Evolutionary conservation across 2,113 vertebrate genomes (phyloP).

Genomic region (Eptesicus fuscus): DNA sequence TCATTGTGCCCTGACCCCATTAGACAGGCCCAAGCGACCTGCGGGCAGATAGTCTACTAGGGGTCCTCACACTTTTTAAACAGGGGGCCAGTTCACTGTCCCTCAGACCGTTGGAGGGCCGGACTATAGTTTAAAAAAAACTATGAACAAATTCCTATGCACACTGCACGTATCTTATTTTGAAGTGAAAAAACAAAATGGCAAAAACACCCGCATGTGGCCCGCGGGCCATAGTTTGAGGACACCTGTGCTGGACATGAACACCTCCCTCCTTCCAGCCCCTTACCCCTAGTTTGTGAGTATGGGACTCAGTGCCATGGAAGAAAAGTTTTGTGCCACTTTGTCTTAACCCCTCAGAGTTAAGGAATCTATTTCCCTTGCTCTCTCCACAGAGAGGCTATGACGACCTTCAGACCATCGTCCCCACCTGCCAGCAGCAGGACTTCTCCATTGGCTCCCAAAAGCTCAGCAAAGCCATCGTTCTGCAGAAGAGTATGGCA

Average conservation of each 20-base stretch:
- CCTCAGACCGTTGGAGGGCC: no score
- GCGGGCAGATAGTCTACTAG: not conserved
- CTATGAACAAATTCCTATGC: no score
- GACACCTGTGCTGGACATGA: not conserved
- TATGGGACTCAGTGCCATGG: not conserved
- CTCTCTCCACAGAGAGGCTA: slow-evolving; percentile 92
- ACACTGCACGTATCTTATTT: no score
- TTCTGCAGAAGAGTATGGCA: slow-evolving; percentile 96
- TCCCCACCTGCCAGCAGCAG: slow-evolving; percentile 97
- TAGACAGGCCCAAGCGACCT: not conserved
- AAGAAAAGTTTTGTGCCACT: not conserved
- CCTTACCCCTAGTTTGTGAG: not conserved
- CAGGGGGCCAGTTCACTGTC: no score
- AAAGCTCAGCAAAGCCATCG: slow-evolving; percentile 97
- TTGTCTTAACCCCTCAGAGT: not conserved
- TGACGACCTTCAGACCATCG: slow-evolving; percentile 95
- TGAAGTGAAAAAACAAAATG: no score
- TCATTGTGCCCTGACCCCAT: not conserved
- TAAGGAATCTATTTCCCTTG: not conserved
- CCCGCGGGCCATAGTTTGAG: no score
- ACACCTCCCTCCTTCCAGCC: not conserved
- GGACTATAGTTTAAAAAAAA: no score
- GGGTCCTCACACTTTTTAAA: no score
- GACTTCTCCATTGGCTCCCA: slow-evolving; percentile 92
- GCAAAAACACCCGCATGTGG: no score